Evolutionary conservation across 2,888 invertebrate species (phyloP).

Genomic region (Phlogophora meticulosa): DNA sequence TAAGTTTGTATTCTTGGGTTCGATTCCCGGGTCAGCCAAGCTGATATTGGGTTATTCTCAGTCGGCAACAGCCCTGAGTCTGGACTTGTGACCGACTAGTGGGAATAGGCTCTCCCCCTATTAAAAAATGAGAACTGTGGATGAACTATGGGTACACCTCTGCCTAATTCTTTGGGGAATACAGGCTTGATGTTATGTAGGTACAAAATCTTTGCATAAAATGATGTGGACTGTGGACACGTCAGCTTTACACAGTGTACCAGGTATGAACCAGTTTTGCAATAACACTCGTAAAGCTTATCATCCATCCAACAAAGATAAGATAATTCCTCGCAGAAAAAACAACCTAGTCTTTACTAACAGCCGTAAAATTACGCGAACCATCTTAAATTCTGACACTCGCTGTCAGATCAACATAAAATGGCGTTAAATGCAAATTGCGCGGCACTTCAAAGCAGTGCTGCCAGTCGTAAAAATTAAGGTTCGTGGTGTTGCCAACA

Average conservation of each 20-base stretch:
- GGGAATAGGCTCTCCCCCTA: no score
- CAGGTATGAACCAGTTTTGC: slow-evolving; percentile 35
- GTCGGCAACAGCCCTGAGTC: no score
- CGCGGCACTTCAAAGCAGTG: slow-evolving; percentile 63
- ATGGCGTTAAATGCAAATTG: slow-evolving; percentile 59
- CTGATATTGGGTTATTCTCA: no score
- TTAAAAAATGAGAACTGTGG: no score
- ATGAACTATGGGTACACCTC: no score
- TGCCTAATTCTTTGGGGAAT: no score
- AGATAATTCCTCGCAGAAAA: slow-evolving; percentile 40
- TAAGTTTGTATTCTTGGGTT: no score
- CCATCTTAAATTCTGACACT: slow-evolving; percentile 33
- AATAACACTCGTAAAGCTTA: slow-evolving; percentile 40
- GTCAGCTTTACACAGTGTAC: neutral
- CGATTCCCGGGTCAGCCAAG: no score
- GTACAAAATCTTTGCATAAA: neutral
- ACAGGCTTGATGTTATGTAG: no score
- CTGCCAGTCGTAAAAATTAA: slow-evolving; percentile 69
- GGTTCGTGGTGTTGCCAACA: slow-evolving; percentile 61
- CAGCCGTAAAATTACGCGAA: slow-evolving; percentile 39
- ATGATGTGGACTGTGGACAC: neutral
- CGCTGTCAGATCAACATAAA: slow-evolving; percentile 57
- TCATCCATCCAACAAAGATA: slow-evolving; percentile 29
- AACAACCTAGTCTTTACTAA: slow-evolving; percentile 16
- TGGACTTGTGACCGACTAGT: no score